A percentile compares a stretch with the other conserved stretches of the same genome.
Evolutionary conservation across 2,797 vertebrate genomes (phyloP).

Genomic region (Urophycis tenuis): DNA sequence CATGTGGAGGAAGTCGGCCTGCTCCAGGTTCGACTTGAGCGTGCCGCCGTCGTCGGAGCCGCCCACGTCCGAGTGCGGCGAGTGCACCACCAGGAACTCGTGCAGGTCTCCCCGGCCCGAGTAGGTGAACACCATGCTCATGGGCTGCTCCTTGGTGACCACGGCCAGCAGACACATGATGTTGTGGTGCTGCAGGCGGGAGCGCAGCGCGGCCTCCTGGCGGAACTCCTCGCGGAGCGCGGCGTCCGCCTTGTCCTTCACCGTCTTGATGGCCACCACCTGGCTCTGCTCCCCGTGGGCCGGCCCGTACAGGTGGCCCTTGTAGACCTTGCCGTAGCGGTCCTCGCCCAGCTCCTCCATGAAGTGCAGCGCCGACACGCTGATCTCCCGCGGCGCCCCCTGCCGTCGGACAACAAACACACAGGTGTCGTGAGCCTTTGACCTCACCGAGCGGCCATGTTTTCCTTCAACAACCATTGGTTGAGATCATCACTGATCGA

Average conservation of each 20-base stretch:
- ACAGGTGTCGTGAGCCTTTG: not conserved
- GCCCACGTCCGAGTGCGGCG: conserved; percentile 90
- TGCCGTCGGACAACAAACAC: conserved; percentile 41
- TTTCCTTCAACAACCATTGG: too few relatives aligned
- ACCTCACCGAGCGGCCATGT: too few relatives aligned
- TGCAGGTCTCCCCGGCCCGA: conserved; percentile 88
- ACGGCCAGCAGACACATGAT: conserved; percentile 84
- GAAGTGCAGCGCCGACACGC: conserved; percentile 84
- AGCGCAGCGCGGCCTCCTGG: conserved; percentile 83
- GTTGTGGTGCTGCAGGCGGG: conserved; percentile 88
- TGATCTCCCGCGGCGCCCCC: conserved; percentile 89
- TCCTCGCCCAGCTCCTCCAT: conserved; percentile 96
- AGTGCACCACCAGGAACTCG: conserved; percentile 93
- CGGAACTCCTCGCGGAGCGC: conserved; percentile 88
- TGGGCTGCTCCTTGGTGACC: conserved; percentile 89
- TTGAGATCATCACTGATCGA: too few relatives aligned
- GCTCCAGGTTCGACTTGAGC: conserved; percentile 86
- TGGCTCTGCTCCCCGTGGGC: conserved; percentile 85
- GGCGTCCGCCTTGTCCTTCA: conserved; percentile 90
- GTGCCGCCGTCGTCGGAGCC: conserved; percentile 93
- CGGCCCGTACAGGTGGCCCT: conserved; percentile 87
- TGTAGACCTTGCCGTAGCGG: conserved; percentile 96
- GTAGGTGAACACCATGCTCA: conserved; percentile 91
- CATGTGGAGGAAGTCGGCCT: conserved; percentile 87
- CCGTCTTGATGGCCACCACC: conserved; percentile 88